A percentile compares a stretch with the other conserved stretches of the same genome.
Conservation (phyloP, 1,140 invertebrate genomes). For the Drosophila tani region DNA sequence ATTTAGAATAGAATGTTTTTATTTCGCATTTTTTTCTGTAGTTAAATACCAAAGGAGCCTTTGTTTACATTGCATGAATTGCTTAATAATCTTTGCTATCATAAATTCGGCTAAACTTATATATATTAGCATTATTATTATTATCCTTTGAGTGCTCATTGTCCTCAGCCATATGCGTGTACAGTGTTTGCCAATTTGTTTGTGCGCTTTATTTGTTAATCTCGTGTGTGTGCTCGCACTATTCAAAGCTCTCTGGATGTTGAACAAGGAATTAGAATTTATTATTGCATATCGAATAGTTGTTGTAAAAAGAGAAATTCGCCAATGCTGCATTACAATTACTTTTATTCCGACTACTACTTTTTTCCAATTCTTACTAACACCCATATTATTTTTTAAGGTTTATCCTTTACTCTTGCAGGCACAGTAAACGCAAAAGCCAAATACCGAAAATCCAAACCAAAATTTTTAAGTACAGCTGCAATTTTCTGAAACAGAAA, state of each 20-base stretch:
- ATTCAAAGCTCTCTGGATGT: slow-evolving; percentile 15
- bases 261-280: slow-evolving; percentile 10
- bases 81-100: slow-evolving; percentile 10
- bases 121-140: neutral
- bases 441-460: slow-evolving; percentile 48
- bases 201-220: slow-evolving; percentile 61
- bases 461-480: slow-evolving; percentile 75
- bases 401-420: slow-evolving; percentile 85
- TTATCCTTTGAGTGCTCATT: slow-evolving; percentile 24
- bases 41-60: neutral
- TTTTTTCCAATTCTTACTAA: slow-evolving; percentile 85
- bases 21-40: neutral
- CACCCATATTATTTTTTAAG: slow-evolving; percentile 85
- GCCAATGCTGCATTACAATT: slow-evolving; percentile 64
- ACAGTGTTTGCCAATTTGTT: slow-evolving; percentile 33
- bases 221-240: slow-evolving; percentile 18
- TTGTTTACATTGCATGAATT: slow-evolving; percentile 19
- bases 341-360: slow-evolving; percentile 82
- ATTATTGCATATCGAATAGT: slow-evolving; percentile 12
- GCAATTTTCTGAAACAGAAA: slow-evolving; percentile 73
- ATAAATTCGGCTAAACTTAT: slow-evolving; percentile 9
- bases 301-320: slow-evolving; percentile 8
- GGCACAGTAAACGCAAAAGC: slow-evolving; percentile 82
- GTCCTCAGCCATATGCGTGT: slow-evolving; percentile 1
- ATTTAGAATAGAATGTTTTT: neutral